Conservation (phyloP, 2,888 invertebrate species). For the Yponomeuta evonymella region DNA sequence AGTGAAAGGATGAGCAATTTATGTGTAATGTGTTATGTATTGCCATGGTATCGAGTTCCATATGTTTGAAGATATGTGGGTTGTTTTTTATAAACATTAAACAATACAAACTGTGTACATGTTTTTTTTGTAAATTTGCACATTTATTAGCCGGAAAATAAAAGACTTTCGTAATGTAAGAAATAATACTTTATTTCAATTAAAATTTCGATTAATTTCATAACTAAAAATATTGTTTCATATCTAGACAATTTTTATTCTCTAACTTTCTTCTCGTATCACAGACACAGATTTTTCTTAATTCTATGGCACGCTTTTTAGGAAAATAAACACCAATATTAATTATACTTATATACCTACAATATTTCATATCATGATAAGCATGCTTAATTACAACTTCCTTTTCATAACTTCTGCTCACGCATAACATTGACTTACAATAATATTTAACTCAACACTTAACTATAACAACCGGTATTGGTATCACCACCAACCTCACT, state of each 20-base stretch:
- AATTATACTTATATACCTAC: background rate
- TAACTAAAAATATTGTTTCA: background rate
- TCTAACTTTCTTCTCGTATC: background rate
- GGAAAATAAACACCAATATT: background rate
- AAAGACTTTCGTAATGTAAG: background rate
- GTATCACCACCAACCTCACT: no score
- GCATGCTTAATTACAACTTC: no score
- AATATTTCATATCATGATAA: background rate
- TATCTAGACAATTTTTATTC: background rate
- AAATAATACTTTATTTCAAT: background rate
- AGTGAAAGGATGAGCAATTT: conserved; percentile 30
- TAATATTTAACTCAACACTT: no score
- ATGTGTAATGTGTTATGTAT: conserved; percentile 5
- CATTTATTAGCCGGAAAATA: background rate
- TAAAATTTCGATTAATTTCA: background rate
- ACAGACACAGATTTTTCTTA: conserved; percentile 1
- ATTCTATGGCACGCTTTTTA: background rate
- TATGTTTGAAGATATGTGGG: conserved; percentile 18
- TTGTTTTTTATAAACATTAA: conserved; percentile 23
- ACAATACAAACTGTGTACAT: background rate
- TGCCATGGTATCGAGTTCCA: background rate
- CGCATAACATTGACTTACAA: no score
- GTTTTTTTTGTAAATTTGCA: no score
- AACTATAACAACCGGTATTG: no score
- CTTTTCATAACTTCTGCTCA: no score